Evolutionary conservation across 1,140 invertebrate genomes (phyloP).

Genomic region (Forficula auricularia): DNA sequence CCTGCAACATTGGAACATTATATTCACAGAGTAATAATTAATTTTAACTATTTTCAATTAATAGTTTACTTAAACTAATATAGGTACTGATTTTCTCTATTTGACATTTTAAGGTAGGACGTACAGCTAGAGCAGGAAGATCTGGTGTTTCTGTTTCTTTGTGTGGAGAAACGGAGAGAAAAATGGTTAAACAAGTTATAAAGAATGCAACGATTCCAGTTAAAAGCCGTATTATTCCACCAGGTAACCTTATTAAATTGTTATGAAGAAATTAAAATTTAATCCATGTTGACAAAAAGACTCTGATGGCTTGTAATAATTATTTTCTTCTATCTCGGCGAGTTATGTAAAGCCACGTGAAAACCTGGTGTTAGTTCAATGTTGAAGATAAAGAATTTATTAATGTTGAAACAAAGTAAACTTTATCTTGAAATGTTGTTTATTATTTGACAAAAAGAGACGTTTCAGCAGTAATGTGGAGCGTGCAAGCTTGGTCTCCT

Average conservation of each 20-base stretch:
- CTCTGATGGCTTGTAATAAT: too few species aligned
- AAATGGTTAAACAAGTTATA: conserved; percentile 79
- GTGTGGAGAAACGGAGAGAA: conserved; percentile 79
- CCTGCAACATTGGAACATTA: conserved; percentile 88
- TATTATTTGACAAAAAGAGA: too few species aligned
- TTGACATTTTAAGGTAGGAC: conserved; percentile 46
- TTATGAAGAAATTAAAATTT: too few species aligned
- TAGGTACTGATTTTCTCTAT: background rate
- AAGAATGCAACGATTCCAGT: conserved; percentile 70
- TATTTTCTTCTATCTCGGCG: too few species aligned
- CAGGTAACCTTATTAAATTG: conserved; percentile 31
- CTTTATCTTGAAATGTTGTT: too few species aligned
- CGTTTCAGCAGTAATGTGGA: too few species aligned
- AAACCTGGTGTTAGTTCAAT: too few species aligned
- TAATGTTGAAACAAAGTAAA: too few species aligned
- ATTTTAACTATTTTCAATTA: background rate
- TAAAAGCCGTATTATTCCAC: conserved; percentile 70
- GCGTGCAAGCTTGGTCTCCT: too few species aligned
- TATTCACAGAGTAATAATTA: conserved; percentile 60
- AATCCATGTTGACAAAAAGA: too few species aligned
- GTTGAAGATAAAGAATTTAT: too few species aligned
- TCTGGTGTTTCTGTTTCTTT: conserved; percentile 82
- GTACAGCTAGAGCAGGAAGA: conserved; percentile 85
- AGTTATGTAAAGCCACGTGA: too few species aligned
- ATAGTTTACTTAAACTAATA: background rate